Evolutionary conservation across 2,797 vertebrate species (phyloP), one percentile per base, ranked within the genome.

Genomic region (Spinibarbus caldwelli): DNA sequence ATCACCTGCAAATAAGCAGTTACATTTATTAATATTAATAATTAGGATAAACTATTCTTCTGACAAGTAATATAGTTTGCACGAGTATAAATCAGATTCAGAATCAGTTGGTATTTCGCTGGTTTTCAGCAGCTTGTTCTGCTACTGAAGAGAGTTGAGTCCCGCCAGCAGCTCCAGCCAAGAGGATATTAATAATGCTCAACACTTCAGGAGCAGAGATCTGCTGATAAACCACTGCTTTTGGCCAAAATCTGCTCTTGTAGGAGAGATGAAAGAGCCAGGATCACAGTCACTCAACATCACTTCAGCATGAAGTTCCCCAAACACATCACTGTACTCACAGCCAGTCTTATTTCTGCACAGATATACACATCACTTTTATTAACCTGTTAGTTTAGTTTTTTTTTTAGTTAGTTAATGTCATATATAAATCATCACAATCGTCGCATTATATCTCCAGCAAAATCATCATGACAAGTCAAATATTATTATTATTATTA

Each of bases 131-230:
- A 43, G n/a, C 9, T 17, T 79, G 54, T 80, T 85, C 45, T n/a
- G 77, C 54, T 85, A 83, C 89, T 66, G n/a, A 81, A 62, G 11
- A 34, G 59, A 38, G 54, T 19, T 77, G 80, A 80, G 49, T 66
- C 54, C 14, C 41, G 52, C 45, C 73, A 10, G 77, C 23, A 71
- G 57, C 67, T 72, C 57, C 82, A 89, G 70, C 86, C 87, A 92
- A 85, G 36, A 73, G 36, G 52, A 78, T 38, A 87, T 83, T 84
- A 84, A 73, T 72, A 80, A 78, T 67, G 11, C 75, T 57, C 3
- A 89, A 73, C 38, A 45, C 80, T 89, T 64, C 67, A 72, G 62
- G 81, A 26, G 34, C 21, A 49, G 57, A 26, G 34, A 68, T 52
- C 29, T 36, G 45, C 57, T 17, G 26, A 34, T 10, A 17, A 52